These are phyloP conservation scores for Ageneiosus marmoratus DNA, from an alignment of 2,113 vertebrate genomes.

Conservation along the genomic window DNA sequence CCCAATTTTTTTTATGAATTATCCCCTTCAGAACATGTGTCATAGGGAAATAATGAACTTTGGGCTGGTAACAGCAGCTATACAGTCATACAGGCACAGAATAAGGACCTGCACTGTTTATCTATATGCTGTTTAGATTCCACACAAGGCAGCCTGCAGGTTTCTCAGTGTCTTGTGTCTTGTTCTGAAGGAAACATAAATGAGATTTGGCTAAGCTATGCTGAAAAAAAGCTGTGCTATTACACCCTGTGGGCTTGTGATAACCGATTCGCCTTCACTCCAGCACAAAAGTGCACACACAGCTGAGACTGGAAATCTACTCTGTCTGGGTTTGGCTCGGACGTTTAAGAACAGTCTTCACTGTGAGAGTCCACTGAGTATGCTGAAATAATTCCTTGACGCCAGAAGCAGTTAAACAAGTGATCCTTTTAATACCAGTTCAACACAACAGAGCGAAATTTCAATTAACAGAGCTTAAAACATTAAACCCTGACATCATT, in stretches of 20 bases:
- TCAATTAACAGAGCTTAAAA: not conserved
- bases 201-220: conserved; percentile 61
- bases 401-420: not conserved
- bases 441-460: not conserved
- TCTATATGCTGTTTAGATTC: not conserved
- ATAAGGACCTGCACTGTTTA: not conserved
- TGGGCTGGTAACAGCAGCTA: not conserved
- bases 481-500: not conserved
- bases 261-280: conserved; percentile 65
- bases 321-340: conserved; percentile 42
- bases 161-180: conserved; percentile 13
- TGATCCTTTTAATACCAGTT: not conserved
- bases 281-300: conserved; percentile 59
- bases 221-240: conserved; percentile 67
- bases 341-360: not conserved
- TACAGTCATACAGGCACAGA: not conserved
- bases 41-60: not conserved
- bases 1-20: too few relatives aligned
- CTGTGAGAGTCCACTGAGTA: not conserved
- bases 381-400: not conserved
- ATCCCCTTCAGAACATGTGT: not conserved
- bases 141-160: not conserved
- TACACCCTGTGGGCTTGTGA: conserved; percentile 65
- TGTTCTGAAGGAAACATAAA: conserved; percentile 59
- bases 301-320: conserved; percentile 55